Conservation (phyloP, 2,113 vertebrate genomes). For the Seriola dumerili region DNA sequence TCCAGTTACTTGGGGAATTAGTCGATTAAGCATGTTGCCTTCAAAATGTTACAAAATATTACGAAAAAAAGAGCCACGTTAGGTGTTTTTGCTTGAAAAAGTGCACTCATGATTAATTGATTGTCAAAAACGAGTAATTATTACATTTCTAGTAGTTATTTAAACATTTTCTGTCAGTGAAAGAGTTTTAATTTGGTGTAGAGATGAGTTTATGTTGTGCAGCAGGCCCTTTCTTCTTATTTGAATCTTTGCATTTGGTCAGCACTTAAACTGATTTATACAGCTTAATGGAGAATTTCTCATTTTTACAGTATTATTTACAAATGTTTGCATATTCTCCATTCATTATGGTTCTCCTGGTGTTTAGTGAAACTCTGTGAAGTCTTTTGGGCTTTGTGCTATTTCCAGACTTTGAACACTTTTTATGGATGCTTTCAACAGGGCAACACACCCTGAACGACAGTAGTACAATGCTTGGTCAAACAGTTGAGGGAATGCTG, state of each 20-base stretch:
- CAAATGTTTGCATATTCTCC: too few species aligned
- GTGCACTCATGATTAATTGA: too few species aligned
- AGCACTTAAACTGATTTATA: neutral
- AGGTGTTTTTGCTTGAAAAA: too few species aligned
- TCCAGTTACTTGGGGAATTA: too few species aligned
- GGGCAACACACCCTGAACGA: constrained; percentile 32
- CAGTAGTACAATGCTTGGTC: constrained; percentile 1
- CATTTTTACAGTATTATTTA: neutral
- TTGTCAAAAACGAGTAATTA: too few species aligned
- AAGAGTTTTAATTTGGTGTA: too few species aligned
- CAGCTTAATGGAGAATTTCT: neutral
- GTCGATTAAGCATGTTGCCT: too few species aligned
- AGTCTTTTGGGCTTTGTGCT: neutral
- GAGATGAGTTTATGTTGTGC: neutral
- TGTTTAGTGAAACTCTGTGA: neutral
- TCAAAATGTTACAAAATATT: too few species aligned
- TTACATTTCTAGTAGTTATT: too few species aligned
- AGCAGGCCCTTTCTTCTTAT: neutral
- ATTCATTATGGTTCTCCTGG: neutral
- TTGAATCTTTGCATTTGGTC: neutral
- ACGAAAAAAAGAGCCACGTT: too few species aligned
- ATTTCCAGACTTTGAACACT: constrained; percentile 60
- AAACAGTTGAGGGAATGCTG: constrained; percentile 61
- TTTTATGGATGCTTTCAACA: constrained; percentile 11
- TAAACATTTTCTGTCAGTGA: too few species aligned